Evolutionary conservation across 2,797 vertebrate genomes (phyloP), one percentile per base, ranked within the genome.

Genomic region (Xiphorhynchus erythropygius): DNA sequence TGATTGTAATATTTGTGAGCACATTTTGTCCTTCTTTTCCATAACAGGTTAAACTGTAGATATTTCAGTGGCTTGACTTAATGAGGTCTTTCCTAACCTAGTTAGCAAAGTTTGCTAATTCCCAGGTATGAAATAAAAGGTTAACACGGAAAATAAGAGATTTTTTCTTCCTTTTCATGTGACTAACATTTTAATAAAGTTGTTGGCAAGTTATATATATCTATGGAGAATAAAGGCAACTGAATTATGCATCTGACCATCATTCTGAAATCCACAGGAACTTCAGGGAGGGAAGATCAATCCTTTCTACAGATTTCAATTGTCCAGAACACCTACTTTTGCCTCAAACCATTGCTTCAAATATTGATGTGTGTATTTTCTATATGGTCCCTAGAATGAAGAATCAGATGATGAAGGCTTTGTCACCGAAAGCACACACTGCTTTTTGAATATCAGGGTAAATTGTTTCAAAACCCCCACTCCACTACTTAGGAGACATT

Each of bases 61-160:
- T 88, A 73, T 87, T 93, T 86, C 63, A 62, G 30, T 59, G 23
- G 22, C 30, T 92, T 90, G 69, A 92, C 33, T 92, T 89, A 87
- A 92, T 76, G 37, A 71, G 41, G 79, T 70, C 62, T 87, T 89
- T 86, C 69, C 16, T 71, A 88, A 84, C 35, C 28, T 80, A 69
- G 18, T 42, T 71, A 91, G n/a, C 9, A 71, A 8, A n/a, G 24
- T n/a, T 84, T 91, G 52, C 47, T 86, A 37, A 56, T 69, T 87
- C 33, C 24, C 59, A 18, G 11, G 2, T 56, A 55, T 44, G 39
- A 87, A 91, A 71, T 19, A 87, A 63, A 86, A 74, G 24, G 39
- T 27, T 15, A 90, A 67, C 9, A 27, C 12, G 70, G 49, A 71
- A 62, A 90, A 69, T 13, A 63, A 75, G 32, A 50, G 3, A 5